Base-by-base conservation (phyloP, 2,888 invertebrate species). In the Phyto melanocephala region DNA sequence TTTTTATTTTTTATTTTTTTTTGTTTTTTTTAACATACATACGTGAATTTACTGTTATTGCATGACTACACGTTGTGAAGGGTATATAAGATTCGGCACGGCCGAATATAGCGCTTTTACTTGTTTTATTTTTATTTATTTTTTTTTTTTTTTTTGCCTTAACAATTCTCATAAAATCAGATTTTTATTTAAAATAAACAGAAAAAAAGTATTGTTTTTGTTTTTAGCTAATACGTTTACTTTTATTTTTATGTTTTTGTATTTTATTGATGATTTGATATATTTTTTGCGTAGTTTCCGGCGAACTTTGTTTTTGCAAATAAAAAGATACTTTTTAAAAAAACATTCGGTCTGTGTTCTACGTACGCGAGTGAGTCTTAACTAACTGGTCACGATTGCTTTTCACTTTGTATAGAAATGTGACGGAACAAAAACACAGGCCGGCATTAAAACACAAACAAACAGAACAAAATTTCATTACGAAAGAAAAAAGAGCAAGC, bases 301-400 rank as follows among this genome's bases (percentile, higher is more conserved):
- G 81, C 76, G 80, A 67, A 75, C 68, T 76, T 68, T 75, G 80
- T 60, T 60, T 78, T 81, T 83, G 77, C 85, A 83, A 83, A 60
- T 83, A 50, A 83, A 78, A 84, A 78, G 76, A 80, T 75, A 75
- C 52, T 82, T 68, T 40, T 6, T 28, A 24, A 50, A 58, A 58
- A 40, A 28, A 71, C 58, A 37, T 63, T 47, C 33, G 33, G 71
- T 35, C 65, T 75, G 17, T 50, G 58, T 56, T 28, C 28, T 28
- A 65, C 52, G 72, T 67, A 67, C 65, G 56, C 58, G 67, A 60
- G 35, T 74, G 45, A 58, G 62, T 71, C 54, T 68, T 81, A 78
- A 81, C 81, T 62, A 63, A 81, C 81, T 70, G 78, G 81, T 81
- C 81, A 81, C 81, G 81, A 81, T 81, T 77, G 56, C 81, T 78